Percentiles rank a stretch among this genome's conserved stretches.
Conservation (phyloP, 2,797 vertebrate genomes). For the Myoxocephalus aenaeus region DNA sequence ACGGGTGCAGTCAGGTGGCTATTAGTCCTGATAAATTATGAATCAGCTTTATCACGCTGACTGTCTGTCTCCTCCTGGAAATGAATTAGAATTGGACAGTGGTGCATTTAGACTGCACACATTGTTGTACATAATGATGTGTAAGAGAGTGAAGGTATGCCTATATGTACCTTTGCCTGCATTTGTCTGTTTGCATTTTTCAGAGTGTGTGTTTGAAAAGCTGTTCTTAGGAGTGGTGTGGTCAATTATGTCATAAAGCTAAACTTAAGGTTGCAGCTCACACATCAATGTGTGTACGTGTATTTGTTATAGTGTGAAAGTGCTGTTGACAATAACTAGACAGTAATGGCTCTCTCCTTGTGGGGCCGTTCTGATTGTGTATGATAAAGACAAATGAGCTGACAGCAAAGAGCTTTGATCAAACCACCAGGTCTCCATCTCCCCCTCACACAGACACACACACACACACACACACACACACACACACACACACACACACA, state of each 20-base stretch:
- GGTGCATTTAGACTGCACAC: slow-evolving; percentile 44
- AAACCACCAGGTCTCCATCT: slow-evolving; percentile 68
- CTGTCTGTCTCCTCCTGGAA: slow-evolving; percentile 67
- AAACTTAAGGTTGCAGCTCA: slow-evolving; percentile 29
- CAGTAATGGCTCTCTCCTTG: slow-evolving; percentile 67
- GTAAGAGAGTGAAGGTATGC: slow-evolving; percentile 26
- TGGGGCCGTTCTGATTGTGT: slow-evolving; percentile 65
- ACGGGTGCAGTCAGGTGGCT: slow-evolving; percentile 73
- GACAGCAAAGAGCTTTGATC: slow-evolving; percentile 71
- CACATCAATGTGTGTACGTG: not conserved
- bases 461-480: too few relatives aligned
- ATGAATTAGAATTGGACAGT: slow-evolving; percentile 62
- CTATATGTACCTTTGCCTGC: slow-evolving; percentile 6
- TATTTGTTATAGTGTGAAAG: slow-evolving; percentile 42
- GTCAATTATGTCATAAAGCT: slow-evolving; percentile 29
- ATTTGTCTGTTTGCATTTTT: slow-evolving; percentile 2
- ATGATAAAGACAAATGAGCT: slow-evolving; percentile 81
- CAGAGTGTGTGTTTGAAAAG: slow-evolving; percentile 3
- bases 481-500: not conserved
- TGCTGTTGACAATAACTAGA: slow-evolving; percentile 70
- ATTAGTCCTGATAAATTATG: slow-evolving; percentile 82
- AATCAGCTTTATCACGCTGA: slow-evolving; percentile 70
- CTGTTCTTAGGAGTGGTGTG: slow-evolving; percentile 16
- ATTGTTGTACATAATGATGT: slow-evolving; percentile 53
- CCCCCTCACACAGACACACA: slow-evolving; percentile 2